Evolutionary conservation across 2,888 invertebrate genomes (phyloP), one percentile per base, ranked within the genome.

Genomic region (Drosophila eohydei): DNA sequence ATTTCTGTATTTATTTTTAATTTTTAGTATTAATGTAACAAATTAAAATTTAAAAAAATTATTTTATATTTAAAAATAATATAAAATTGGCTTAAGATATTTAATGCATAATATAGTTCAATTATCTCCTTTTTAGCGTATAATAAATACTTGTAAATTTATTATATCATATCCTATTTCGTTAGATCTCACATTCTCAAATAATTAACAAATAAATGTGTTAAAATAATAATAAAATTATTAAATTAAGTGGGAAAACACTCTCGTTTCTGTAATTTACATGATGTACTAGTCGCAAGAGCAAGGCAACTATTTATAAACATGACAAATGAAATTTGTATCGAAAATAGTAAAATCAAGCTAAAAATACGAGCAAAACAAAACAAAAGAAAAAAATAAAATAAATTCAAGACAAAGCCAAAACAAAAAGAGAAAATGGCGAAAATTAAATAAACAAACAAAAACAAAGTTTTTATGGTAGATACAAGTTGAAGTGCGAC

Each of bases 281-380:
- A 21, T 16, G 7, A 58, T 46, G 28, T 32, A 28, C 21, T 16
- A 11, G 14, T 32, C 11, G 4, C 3, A 28, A 30, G 14, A 14
- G 14, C 34, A 28, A 28, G 5, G 7, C 28, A 30, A 43, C 52
- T 74, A 71, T 76, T 71, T 74, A 34, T 59, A 51, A 14, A 66
- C 61, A 54, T 50, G 50, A 51, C 66, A 41, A 21, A 21, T 16
- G 28, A 34, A 62, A 57, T 60, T 48, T 36, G 16, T 30, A 50
- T 21, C 34, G 57, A 16, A 80, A 71, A 79, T 79, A 77, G 71
- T 57, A 36, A 41, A 51, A 4, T n/a, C 30, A 50, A 50, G 50
- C 75, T 70, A 70, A 57, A 72, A 63, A 64, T 68, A 65, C 38
- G 8, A 58, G 4, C 3, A 50, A 38, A 28, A 56, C 43, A 41